A percentile compares a stretch with the other conserved stretches of the same genome.
These are phyloP conservation scores for Semnornis frantzii DNA, from an alignment of 2,113 vertebrate genomes.

Conservation along the genomic window DNA sequence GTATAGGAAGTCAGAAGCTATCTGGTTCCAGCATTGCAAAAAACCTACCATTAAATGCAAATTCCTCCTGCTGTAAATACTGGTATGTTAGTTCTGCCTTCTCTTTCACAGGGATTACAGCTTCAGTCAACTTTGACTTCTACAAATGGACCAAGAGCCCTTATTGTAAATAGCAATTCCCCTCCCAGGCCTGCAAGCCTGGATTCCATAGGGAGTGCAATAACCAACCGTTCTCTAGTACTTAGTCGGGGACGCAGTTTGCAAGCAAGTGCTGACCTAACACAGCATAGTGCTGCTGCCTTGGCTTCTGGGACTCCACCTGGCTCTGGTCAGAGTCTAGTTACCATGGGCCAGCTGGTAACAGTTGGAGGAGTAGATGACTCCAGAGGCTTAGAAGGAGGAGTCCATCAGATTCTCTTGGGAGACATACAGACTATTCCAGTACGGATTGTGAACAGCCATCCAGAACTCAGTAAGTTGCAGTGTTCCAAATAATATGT, in stretches of 20 bases:
- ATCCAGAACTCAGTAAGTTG: conserved; percentile 74
- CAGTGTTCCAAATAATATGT: background rate
- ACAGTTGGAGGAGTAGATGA: conserved; percentile 64
- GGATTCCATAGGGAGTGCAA: conserved; percentile 56
- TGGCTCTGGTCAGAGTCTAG: conserved; percentile 58
- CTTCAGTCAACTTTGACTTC: conserved; percentile 76
- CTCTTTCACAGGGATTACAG: conserved; percentile 76
- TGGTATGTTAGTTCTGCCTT: conserved; percentile 37
- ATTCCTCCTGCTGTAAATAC: background rate
- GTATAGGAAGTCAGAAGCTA: background rate
- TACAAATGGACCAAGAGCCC: conserved; percentile 67
- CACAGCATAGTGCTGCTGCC: conserved; percentile 12
- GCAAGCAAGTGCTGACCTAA: conserved; percentile 46
- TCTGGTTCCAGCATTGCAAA: background rate
- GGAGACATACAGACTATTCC: conserved; percentile 77
- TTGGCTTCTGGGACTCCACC: conserved; percentile 35
- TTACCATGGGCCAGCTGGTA: conserved; percentile 71
- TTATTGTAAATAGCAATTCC: conserved; percentile 65
- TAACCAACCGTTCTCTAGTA: conserved; percentile 62
- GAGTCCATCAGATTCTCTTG: conserved; percentile 75
- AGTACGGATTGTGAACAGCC: conserved; percentile 71
- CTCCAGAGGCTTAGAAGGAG: conserved; percentile 54
- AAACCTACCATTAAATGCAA: background rate
- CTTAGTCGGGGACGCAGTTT: conserved; percentile 65
- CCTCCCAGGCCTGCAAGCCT: conserved; percentile 53